phyloP scores from a whole-genome alignment of 2,888 invertebrate species.

The Erebia epiphron region DNA sequence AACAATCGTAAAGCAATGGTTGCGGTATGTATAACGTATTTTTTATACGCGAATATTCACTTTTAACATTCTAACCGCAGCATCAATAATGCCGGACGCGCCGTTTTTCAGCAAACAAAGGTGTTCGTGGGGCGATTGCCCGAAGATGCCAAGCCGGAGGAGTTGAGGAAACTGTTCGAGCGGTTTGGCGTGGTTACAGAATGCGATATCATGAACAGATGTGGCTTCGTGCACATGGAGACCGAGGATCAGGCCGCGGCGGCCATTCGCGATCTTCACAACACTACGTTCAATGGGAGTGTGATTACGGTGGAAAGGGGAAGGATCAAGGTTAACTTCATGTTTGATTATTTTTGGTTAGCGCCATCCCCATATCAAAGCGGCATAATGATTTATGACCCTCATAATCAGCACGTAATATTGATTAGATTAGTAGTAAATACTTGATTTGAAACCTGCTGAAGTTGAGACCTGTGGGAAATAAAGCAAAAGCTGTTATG shows the following conservation, averaged over 20 bases:
- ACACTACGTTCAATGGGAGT: constrained; percentile 91
- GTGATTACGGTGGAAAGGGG: constrained; percentile 93
- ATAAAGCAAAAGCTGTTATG: too few relatives aligned
- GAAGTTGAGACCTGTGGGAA: too few relatives aligned
- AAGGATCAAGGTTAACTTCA: constrained; percentile 83
- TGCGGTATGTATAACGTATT: constrained; percentile 64
- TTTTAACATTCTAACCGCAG: neutral
- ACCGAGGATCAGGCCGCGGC: constrained; percentile 91
- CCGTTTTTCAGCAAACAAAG: constrained; percentile 86
- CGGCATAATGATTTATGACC: too few relatives aligned
- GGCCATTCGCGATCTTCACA: constrained; percentile 91
- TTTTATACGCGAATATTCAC: neutral
- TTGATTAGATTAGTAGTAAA: too few relatives aligned
- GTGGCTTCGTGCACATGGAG: constrained; percentile 96
- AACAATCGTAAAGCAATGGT: constrained; percentile 58
- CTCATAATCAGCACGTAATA: too few relatives aligned
- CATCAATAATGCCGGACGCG: constrained; percentile 21
- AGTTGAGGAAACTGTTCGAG: constrained; percentile 91
- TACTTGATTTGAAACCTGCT: too few relatives aligned
- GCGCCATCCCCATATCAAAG: too few relatives aligned
- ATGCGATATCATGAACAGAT: constrained; percentile 97
- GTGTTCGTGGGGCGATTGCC: constrained; percentile 97
- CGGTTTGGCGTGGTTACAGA: constrained; percentile 95
- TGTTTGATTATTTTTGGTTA: too few relatives aligned
- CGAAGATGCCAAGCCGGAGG: constrained; percentile 91